Conservation (phyloP, 2,113 vertebrate genomes). For the Ardeotis arabs region DNA sequence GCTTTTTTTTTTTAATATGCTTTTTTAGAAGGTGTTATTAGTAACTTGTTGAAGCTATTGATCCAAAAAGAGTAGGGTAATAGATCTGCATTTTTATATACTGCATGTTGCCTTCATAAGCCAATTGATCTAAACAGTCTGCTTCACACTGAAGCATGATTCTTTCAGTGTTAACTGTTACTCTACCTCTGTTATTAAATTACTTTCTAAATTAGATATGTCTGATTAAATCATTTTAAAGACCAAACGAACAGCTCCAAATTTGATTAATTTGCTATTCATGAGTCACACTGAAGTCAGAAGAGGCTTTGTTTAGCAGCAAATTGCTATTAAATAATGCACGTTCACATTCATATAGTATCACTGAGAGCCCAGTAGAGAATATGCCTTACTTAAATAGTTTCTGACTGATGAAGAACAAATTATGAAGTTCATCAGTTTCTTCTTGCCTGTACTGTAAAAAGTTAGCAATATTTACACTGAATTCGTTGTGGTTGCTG, state of each 20-base stretch:
- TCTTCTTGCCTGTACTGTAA: neutral
- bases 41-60: neutral
- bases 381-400: neutral
- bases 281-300: slow-evolving; percentile 10
- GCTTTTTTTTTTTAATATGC: neutral
- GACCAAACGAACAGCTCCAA: slow-evolving; percentile 13
- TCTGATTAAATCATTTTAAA: slow-evolving; percentile 37
- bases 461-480: neutral
- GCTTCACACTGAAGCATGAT: neutral
- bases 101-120: neutral
- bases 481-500: neutral
- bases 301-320: slow-evolving; percentile 17
- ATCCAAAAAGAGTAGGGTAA: neutral
- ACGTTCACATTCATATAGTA: neutral
- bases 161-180: slow-evolving; percentile 13
- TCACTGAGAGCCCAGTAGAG: neutral
- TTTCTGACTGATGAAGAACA: neutral
- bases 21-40: neutral
- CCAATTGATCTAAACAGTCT: slow-evolving; percentile 13
- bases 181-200: slow-evolving; percentile 52
- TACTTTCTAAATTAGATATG: slow-evolving; percentile 33
- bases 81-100: neutral
- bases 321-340: slow-evolving; percentile 37
- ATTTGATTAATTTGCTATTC: slow-evolving; percentile 53
- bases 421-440: neutral